Percentiles rank a stretch among this genome's conserved stretches.
Conservation (phyloP, 1,140 invertebrate genomes). For the Lucilia cuprina region DNA sequence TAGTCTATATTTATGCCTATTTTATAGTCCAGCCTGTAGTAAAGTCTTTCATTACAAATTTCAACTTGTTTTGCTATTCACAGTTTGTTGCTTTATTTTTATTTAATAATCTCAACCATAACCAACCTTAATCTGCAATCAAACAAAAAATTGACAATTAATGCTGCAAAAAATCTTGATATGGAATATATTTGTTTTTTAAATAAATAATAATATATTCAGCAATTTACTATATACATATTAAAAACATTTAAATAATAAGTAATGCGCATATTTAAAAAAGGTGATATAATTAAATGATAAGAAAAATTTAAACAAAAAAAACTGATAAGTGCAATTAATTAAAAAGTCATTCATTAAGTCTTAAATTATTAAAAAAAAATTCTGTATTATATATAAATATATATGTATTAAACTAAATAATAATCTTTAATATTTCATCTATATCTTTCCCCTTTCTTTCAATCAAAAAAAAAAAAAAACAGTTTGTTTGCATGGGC, state of each 20-base stretch:
- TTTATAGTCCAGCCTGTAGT: too few relatives aligned
- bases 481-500: conserved; percentile 96
- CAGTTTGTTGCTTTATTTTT: too few relatives aligned
- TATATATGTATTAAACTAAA: background rate
- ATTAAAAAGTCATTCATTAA: background rate
- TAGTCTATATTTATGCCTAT: too few relatives aligned
- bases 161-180: background rate
- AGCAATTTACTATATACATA: background rate
- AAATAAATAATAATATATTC: background rate
- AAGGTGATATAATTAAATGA: background rate
- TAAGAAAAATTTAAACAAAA: background rate
- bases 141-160: background rate
- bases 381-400: too few relatives aligned
- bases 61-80: too few relatives aligned
- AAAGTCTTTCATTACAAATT: too few relatives aligned
- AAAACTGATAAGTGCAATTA: background rate
- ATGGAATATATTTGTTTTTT: background rate
- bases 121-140: background rate
- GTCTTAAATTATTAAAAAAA: background rate
- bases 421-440: background rate
- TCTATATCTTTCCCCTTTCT: conserved; percentile 47
- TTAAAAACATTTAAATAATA: background rate
- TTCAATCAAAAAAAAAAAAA: background rate
- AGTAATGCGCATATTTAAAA: background rate
- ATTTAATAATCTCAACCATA: too few relatives aligned